Conservation (phyloP, 2,888 invertebrate genomes). For the Carabus problematicus region DNA sequence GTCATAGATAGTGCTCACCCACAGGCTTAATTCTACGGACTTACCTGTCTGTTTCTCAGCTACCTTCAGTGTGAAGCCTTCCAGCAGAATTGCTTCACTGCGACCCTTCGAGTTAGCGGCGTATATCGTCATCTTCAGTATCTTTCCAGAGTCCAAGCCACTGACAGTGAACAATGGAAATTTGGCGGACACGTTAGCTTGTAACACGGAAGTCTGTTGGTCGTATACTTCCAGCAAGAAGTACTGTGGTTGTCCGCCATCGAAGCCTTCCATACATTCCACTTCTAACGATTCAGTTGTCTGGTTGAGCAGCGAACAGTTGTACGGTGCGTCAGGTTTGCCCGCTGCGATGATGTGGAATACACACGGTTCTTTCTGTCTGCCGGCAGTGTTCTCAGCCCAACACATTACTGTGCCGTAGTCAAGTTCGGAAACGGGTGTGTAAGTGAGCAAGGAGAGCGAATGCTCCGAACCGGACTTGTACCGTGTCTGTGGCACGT, state of each 20-base stretch:
- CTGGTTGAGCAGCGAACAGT: constrained; percentile 78
- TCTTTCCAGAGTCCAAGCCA: constrained; percentile 79
- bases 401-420: constrained; percentile 80
- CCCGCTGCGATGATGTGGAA: constrained; percentile 79
- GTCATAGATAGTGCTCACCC: constrained; percentile 1
- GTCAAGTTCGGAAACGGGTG: constrained; percentile 76
- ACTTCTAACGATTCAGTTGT: constrained; percentile 80
- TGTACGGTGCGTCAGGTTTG: constrained; percentile 78
- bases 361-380: constrained; percentile 75
- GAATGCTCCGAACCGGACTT: constrained; percentile 62
- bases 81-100: constrained; percentile 74
- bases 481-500: constrained; percentile 75
- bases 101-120: constrained; percentile 84
- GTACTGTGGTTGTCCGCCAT: constrained; percentile 78
- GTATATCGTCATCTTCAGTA: constrained; percentile 79
- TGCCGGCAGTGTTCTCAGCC: constrained; percentile 76
- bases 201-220: constrained; percentile 67
- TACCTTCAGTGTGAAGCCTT: constrained; percentile 76
- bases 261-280: constrained; percentile 76
- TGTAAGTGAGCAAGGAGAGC: constrained; percentile 76
- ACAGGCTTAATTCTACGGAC: constrained; percentile 37
- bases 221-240: constrained; percentile 79
- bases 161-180: constrained; percentile 79
- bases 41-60: constrained; percentile 81
- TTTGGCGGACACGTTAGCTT: constrained; percentile 74